These are phyloP conservation scores for Lordiphosa fenestrarum DNA, from an alignment of 2,888 invertebrate species.

Conservation along the genomic window DNA sequence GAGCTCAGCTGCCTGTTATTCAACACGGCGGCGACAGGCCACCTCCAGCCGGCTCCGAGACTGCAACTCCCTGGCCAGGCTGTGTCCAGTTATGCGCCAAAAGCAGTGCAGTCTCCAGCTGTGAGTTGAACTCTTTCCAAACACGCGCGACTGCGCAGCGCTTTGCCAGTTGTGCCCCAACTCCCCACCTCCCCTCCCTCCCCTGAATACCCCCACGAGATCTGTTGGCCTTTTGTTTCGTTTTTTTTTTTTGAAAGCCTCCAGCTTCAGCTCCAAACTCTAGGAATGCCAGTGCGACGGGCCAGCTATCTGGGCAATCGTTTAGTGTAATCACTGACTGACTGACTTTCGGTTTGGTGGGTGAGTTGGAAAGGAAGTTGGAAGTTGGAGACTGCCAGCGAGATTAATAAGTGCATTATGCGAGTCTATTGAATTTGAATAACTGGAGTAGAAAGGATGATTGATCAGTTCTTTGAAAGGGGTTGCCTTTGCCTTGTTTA, in stretches of 20 bases:
- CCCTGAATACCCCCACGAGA: neutral
- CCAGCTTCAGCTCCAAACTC: slow-evolving; percentile 19
- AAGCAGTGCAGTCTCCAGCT: slow-evolving; percentile 73
- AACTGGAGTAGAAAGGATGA: too few species aligned
- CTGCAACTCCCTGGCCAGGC: slow-evolving; percentile 21
- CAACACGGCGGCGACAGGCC: slow-evolving; percentile 56
- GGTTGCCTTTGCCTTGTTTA: too few species aligned
- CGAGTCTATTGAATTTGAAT: too few species aligned
- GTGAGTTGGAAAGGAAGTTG: neutral
- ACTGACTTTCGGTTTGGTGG: slow-evolving; percentile 13
- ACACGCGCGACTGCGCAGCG: slow-evolving; percentile 56
- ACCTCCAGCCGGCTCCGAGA: slow-evolving; percentile 19
- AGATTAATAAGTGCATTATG: slow-evolving; percentile 19
- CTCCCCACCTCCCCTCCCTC: slow-evolving; percentile 7
- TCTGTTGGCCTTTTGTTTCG: slow-evolving; percentile 19
- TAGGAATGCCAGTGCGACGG: slow-evolving; percentile 44
- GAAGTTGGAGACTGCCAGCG: neutral
- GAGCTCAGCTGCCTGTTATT: slow-evolving; percentile 67
- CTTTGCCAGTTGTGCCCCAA: slow-evolving; percentile 6
- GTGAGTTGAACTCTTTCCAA: slow-evolving; percentile 69
- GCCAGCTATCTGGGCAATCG: slow-evolving; percentile 51
- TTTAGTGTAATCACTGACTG: slow-evolving; percentile 60
- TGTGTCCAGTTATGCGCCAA: slow-evolving; percentile 68
- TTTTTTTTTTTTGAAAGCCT: slow-evolving; percentile 44
- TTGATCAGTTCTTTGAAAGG: too few species aligned